A percentile compares a stretch with the other conserved stretches of the same genome.
Conservation (phyloP, 1,140 invertebrate species). For the Asbolus verrucosus region DNA sequence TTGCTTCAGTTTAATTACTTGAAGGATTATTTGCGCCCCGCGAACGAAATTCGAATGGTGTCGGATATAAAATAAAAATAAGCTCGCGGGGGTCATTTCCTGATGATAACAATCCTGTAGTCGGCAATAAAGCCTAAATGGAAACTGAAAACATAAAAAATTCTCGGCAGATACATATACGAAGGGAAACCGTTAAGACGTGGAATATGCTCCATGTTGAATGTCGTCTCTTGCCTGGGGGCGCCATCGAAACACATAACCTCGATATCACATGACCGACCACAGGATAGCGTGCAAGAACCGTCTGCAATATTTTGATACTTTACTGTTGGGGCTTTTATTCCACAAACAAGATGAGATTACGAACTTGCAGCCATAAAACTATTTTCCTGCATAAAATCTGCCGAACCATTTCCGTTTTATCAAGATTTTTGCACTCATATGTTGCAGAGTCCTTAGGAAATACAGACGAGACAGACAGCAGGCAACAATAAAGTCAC, state of each 20-base stretch:
- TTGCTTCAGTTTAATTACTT: constrained; percentile 30
- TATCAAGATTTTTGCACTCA: constrained; percentile 19
- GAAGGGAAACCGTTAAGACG: constrained; percentile 18
- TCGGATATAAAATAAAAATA: constrained; percentile 5
- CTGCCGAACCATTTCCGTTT: not conserved
- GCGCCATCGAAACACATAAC: constrained; percentile 32
- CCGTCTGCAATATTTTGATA: constrained; percentile 30
- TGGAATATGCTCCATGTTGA: constrained; percentile 14
- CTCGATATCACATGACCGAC: constrained; percentile 38
- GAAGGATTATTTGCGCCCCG: constrained; percentile 18
- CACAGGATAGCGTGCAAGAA: constrained; percentile 38
- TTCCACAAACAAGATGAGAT: constrained; percentile 42
- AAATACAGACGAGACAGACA: constrained; percentile 2
- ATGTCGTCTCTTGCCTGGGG: constrained; percentile 8
- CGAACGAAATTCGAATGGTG: not conserved
- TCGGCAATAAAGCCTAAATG: constrained; percentile 20
- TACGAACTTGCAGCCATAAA: constrained; percentile 40
- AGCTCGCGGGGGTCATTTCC: constrained; percentile 10
- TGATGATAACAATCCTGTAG: constrained; percentile 16
- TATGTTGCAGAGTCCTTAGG: not conserved
- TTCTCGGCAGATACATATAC: constrained; percentile 27
- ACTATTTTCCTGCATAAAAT: constrained; percentile 39
- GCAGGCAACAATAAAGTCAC: no score
- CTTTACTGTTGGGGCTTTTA: constrained; percentile 30
- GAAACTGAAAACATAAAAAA: constrained; percentile 31